These are phyloP conservation scores for Electrophaes corylata DNA, from an alignment of 2,888 invertebrate species.

Conservation along the genomic window DNA sequence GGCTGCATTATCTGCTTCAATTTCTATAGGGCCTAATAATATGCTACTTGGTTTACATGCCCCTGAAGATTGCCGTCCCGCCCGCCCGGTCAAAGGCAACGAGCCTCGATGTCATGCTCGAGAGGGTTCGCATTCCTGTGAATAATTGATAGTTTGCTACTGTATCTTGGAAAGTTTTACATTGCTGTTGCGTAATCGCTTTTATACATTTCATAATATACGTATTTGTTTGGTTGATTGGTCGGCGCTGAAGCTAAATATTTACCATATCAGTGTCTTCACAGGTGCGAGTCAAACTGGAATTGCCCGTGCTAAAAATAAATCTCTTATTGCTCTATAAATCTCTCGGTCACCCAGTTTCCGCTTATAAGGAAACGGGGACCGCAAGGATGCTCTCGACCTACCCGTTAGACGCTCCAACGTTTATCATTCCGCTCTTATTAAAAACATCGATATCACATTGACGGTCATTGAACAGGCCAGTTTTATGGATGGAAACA, in stretches of 20 bases:
- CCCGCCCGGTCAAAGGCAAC: constrained; percentile 20
- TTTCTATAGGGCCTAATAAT: constrained; percentile 50
- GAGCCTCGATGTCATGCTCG: constrained; percentile 30
- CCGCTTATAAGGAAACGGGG: constrained; percentile 61
- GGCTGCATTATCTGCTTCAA: constrained; percentile 52
- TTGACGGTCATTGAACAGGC: constrained; percentile 9
- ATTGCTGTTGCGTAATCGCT: neutral
- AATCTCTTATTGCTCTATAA: constrained; percentile 60
- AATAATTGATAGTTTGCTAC: constrained; percentile 17
- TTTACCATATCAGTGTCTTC: constrained; percentile 36
- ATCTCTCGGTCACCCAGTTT: constrained; percentile 69
- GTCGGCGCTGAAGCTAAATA: constrained; percentile 39
- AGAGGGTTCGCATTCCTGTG: constrained; percentile 19
- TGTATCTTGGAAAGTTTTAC: constrained; percentile 2
- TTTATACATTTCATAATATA: neutral
- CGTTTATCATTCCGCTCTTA: constrained; percentile 17
- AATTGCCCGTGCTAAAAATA: constrained; percentile 55
- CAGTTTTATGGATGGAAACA: constrained; percentile 23
- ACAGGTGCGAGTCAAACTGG: neutral
- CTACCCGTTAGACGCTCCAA: constrained; percentile 26
- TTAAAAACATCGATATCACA: constrained; percentile 11
- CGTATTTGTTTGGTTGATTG: constrained; percentile 24
- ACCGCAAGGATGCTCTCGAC: constrained; percentile 54
- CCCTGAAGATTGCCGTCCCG: constrained; percentile 40
- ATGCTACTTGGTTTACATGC: constrained; percentile 45